phyloP scores from a whole-genome alignment of 2,888 invertebrate species.

The Cactoblastis cactorum region DNA sequence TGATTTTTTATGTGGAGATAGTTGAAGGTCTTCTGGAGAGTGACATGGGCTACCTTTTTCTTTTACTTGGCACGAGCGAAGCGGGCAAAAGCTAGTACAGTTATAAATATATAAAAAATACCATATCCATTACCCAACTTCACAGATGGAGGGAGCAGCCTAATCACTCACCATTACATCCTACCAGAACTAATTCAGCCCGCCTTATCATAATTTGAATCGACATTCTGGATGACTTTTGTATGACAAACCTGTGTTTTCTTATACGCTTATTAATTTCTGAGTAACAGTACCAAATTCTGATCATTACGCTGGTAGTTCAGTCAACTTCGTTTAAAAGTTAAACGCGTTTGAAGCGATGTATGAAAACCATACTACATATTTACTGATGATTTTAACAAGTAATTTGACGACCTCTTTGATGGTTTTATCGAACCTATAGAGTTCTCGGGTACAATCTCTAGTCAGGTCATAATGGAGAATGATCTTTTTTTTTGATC shows the following conservation, averaged over 20 bases:
- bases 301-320: conserved; percentile 49
- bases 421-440: too few relatives aligned
- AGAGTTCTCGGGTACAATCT: too few relatives aligned
- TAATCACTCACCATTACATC: conserved; percentile 68
- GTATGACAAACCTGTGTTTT: conserved; percentile 76
- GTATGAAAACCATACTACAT: background rate
- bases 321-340: conserved; percentile 40
- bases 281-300: conserved; percentile 49
- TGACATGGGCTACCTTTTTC: too few relatives aligned
- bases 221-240: conserved; percentile 72
- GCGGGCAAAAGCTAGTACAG: too few relatives aligned
- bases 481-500: too few relatives aligned
- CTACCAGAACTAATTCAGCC: conserved; percentile 75
- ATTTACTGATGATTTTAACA: too few relatives aligned
- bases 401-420: too few relatives aligned
- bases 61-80: too few relatives aligned
- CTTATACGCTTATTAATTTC: conserved; percentile 76
- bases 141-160: conserved; percentile 34
- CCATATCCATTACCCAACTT: conserved; percentile 41
- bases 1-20: too few relatives aligned
- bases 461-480: too few relatives aligned
- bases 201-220: conserved; percentile 77
- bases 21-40: too few relatives aligned
- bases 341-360: background rate
- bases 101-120: conserved; percentile 13